Conservation (phyloP, 92 coral and sea anemone species). For the Palythoa grandis region DNA sequence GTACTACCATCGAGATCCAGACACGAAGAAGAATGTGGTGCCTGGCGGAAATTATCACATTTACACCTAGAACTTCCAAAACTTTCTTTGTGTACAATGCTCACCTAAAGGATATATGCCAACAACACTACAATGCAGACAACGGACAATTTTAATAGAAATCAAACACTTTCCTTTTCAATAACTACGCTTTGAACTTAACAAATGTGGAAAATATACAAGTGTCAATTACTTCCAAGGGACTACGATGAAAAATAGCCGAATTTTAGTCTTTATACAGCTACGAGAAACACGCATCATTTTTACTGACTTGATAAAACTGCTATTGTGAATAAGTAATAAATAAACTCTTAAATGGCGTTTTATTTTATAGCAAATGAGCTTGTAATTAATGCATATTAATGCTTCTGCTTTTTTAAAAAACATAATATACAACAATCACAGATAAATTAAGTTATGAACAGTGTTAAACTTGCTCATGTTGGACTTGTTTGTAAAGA, state of each 20-base stretch:
- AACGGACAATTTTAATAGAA: neutral
- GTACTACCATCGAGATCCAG: slow-evolving; percentile 25
- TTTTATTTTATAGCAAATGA: neutral
- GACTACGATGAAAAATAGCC: neutral
- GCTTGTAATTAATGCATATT: slow-evolving; percentile 3
- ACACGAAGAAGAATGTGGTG: slow-evolving; percentile 34
- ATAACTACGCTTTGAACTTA: neutral
- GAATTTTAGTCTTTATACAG: neutral
- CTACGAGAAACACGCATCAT: neutral
- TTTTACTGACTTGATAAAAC: neutral
- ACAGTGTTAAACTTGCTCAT: neutral
- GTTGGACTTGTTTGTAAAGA: neutral
- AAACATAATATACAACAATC: neutral
- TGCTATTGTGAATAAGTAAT: neutral
- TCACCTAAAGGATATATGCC: neutral
- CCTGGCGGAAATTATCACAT: slow-evolving; percentile 49
- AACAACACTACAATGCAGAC: neutral
- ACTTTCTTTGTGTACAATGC: neutral
- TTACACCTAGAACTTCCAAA: slow-evolving; percentile 25
- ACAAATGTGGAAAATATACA: too few species aligned
- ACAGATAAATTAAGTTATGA: neutral
- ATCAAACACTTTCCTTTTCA: neutral
- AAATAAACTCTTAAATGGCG: neutral
- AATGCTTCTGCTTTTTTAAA: neutral
- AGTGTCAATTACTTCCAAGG: neutral